These are phyloP conservation scores for Esox lucius DNA, from an alignment of 2,797 vertebrate genomes.

Conservation along the genomic window DNA sequence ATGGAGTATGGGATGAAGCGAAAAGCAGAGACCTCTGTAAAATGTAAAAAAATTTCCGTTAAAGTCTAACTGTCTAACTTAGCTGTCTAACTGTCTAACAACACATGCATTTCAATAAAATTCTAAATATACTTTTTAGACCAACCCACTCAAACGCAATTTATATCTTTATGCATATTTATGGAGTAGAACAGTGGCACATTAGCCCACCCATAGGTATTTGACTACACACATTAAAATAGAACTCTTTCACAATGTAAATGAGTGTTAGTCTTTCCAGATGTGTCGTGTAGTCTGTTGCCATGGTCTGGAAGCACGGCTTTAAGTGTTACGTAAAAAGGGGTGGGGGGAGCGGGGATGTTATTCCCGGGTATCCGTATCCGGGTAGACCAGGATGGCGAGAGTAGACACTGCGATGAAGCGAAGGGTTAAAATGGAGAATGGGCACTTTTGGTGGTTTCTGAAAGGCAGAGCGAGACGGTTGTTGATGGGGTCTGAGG, in stretches of 20 bases:
- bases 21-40: conserved; percentile 37
- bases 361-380: conserved; percentile 80
- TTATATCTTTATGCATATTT: not conserved
- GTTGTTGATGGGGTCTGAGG: conserved; percentile 17
- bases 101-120: not conserved
- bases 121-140: not conserved
- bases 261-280: conserved; percentile 64
- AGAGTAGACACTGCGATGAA: conserved; percentile 63
- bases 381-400: conserved; percentile 72
- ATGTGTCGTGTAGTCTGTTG: conserved; percentile 69
- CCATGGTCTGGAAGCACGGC: conserved; percentile 72
- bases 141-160: not conserved
- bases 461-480: conserved; percentile 20
- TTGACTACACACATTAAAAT: not conserved
- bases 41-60: not conserved
- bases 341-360: conserved; percentile 59
- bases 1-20: conserved; percentile 29
- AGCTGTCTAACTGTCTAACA: too few species aligned
- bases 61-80: not conserved
- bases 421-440: conserved; percentile 65
- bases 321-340: conserved; percentile 77
- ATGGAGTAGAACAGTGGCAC: not conserved
- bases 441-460: not conserved
- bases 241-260: conserved; percentile 37
- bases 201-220: not conserved